Percentiles rank a stretch among this genome's conserved stretches.
Conservation (phyloP, 2,888 invertebrate species). For the Calameuta idolon region DNA sequence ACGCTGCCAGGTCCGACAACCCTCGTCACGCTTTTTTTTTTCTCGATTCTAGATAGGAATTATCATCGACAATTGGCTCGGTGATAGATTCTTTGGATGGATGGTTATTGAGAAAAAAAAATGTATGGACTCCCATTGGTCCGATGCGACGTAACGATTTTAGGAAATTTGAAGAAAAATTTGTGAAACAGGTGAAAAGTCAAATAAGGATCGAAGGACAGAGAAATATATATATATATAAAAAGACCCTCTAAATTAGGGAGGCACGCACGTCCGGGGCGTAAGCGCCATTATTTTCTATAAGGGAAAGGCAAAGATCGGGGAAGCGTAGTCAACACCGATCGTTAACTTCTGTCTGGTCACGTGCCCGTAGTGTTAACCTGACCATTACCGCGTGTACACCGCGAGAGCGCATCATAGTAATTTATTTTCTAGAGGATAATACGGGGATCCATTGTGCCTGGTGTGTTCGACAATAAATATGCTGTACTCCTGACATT, state of each 20-base stretch:
- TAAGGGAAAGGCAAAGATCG: conserved; percentile 29
- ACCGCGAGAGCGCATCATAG: conserved; percentile 29
- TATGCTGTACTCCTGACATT: conserved; percentile 30
- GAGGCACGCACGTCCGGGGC: conserved; percentile 39
- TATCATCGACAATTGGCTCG: not conserved
- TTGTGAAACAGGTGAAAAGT: too few species aligned
- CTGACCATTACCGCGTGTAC: conserved; percentile 43
- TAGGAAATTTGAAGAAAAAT: too few species aligned
- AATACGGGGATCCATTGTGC: conserved; percentile 21
- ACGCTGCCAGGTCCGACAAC: not conserved
- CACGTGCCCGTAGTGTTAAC: conserved; percentile 52
- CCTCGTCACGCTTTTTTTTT: not conserved
- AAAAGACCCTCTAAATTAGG: conserved; percentile 19
- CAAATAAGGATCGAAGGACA: too few species aligned
- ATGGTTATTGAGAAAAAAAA: too few species aligned
- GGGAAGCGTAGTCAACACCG: conserved; percentile 38
- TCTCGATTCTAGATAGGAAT: not conserved
- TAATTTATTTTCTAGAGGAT: conserved; percentile 38
- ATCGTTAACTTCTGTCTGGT: conserved; percentile 56
- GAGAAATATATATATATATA: not conserved
- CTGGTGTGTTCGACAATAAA: conserved; percentile 29
- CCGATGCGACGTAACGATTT: too few species aligned
- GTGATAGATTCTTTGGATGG: too few species aligned
- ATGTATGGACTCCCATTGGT: too few species aligned
- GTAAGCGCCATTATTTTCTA: conserved; percentile 19